Conservation (phyloP, 2,888 invertebrate species). For the Ceramica pisi region DNA sequence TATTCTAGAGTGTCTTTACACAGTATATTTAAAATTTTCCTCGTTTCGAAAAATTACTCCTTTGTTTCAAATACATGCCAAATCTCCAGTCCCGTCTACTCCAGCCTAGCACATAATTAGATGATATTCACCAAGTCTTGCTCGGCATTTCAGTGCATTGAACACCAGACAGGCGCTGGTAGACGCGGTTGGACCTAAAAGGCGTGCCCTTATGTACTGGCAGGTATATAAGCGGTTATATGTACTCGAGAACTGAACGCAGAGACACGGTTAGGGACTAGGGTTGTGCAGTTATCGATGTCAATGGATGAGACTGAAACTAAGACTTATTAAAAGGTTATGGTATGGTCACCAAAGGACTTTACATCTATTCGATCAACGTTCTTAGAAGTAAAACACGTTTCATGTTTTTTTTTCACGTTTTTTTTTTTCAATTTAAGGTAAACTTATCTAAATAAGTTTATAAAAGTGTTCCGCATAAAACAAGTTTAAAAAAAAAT, state of each 20-base stretch:
- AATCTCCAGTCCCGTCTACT: too few species aligned
- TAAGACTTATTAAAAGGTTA: not conserved
- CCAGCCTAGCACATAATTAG: slow-evolving; percentile 32
- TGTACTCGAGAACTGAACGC: slow-evolving; percentile 76
- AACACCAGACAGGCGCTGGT: slow-evolving; percentile 65
- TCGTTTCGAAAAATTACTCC: too few species aligned
- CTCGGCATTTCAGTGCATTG: slow-evolving; percentile 49
- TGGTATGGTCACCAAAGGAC: not conserved
- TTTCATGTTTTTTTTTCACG: too few species aligned
- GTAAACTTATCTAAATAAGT: too few species aligned
- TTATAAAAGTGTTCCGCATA: too few species aligned
- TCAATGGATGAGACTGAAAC: slow-evolving; percentile 24
- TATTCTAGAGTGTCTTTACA: too few species aligned
- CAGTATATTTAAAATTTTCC: too few species aligned
- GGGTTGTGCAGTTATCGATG: slow-evolving; percentile 60
- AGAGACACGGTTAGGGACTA: slow-evolving; percentile 74
- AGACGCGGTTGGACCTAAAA: slow-evolving; percentile 80
- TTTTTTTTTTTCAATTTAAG: too few species aligned
- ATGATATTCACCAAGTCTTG: slow-evolving; percentile 34
- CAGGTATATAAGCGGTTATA: slow-evolving; percentile 78
- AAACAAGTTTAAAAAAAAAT: too few species aligned
- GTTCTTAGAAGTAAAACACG: too few species aligned
- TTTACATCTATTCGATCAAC: too few species aligned
- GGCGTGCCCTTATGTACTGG: slow-evolving; percentile 82
- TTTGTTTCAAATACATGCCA: not conserved